Evolutionary conservation across 2,888 invertebrate genomes (phyloP), one percentile per base, ranked within the genome.

Genomic region (Phalangium opilio): DNA sequence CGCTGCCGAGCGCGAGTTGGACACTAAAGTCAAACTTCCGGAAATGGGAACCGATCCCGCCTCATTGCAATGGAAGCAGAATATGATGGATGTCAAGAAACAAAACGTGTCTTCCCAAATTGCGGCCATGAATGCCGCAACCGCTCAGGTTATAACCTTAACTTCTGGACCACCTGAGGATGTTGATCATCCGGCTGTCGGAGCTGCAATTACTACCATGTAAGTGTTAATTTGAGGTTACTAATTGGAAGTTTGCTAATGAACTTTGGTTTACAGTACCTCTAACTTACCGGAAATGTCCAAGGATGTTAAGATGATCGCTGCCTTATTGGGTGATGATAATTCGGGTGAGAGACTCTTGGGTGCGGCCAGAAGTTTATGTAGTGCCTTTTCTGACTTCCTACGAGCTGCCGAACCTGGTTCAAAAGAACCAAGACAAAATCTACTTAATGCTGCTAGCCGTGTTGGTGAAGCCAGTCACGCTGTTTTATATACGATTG

Each of bases 51-150:
- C 74, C 20, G 89, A 89, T 68, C 76, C 83, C 35, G 67, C 83
- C 1, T 84, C 90, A 0, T 74, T 83, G 59, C 83, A 86, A 70
- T 93, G 95, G 91, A 85, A 86, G 67, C 87, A 90, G 63, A 83
- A 85, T 53, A 85, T 85, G 2, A 73, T 93, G 67, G 95, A 93
- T 67, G 84, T 90, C 47, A 86, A 86, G 67, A 87, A 89, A 67
- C 95, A 96, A 70, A 89, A 84, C 58, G 89, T 98, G 48, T 87
- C 87, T 55, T 90, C 90, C 45, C 90, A 96, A 67, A 83, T 98
- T 59, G 95, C 95, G 4, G 95, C 95, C 49, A 96, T 98, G 93
- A 96, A 89, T 69, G 96, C 96, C 1, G 96, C 96, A 47, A 98
- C 96, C 0, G 98, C 98, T 8, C 91, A 95, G 68, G 85, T 95